A percentile compares a stretch with the other conserved stretches of the same genome.
Evolutionary conservation across 2,113 vertebrate genomes (phyloP).

Genomic region (Scytalopus superciliaris): DNA sequence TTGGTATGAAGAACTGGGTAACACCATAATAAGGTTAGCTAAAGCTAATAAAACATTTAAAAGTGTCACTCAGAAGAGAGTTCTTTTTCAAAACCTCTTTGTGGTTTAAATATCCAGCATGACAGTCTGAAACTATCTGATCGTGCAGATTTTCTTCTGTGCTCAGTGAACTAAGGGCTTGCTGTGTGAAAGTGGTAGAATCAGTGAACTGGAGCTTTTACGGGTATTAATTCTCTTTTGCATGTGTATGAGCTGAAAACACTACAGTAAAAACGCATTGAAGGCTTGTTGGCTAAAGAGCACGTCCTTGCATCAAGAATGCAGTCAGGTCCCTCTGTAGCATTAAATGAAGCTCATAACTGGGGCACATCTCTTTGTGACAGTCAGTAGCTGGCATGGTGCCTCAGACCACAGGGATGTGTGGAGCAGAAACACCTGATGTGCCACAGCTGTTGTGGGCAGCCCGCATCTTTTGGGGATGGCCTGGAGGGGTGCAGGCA

Average conservation of each 20-base stretch:
- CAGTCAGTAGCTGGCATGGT: accelerated
- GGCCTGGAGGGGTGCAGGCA: background rate
- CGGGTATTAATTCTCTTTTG: background rate
- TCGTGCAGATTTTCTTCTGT: background rate
- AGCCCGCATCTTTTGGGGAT: accelerated
- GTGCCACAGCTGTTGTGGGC: accelerated
- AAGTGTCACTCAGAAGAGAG: background rate
- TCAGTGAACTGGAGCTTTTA: background rate
- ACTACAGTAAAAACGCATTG: accelerated
- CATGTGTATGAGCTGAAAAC: background rate
- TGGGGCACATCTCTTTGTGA: too few relatives aligned
- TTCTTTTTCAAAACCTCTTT: background rate
- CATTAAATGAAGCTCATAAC: background rate
- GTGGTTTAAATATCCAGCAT: accelerated
- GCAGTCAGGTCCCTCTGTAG: accelerated
- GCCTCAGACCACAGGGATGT: accelerated
- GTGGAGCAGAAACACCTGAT: background rate
- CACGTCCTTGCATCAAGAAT: accelerated
- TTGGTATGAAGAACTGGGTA: background rate
- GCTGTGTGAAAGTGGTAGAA: background rate
- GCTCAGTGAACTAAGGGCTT: background rate
- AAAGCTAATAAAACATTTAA: background rate
- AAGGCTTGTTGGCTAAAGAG: background rate
- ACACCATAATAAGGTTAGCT: background rate
- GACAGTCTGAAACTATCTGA: background rate